Percentiles rank a stretch among this genome's conserved stretches.
Evolutionary conservation across 2,797 vertebrate species (phyloP).

Genomic region (Sphaeramia orbicularis): DNA sequence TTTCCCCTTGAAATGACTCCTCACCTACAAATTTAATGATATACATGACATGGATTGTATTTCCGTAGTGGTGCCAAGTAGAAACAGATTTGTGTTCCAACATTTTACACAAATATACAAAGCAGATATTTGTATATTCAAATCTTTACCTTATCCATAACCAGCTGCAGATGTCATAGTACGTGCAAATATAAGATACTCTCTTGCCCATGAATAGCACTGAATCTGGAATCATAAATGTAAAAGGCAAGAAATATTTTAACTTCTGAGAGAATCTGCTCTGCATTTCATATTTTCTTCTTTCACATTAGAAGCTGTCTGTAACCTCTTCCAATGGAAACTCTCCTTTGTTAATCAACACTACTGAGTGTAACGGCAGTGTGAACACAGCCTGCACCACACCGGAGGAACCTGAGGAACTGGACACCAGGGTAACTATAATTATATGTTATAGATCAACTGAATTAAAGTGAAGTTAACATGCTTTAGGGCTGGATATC

Average conservation of each 20-base stretch:
- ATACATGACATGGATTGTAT: no score
- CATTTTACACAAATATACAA: background rate
- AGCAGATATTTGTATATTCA: slow-evolving; percentile 11
- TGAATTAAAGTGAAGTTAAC: no score
- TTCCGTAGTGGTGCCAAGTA: no score
- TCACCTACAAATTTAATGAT: no score
- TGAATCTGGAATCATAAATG: background rate
- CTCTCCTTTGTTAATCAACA: slow-evolving; percentile 85
- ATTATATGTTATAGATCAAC: background rate
- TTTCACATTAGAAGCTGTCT: slow-evolving; percentile 81
- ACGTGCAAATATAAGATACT: background rate
- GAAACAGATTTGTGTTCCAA: no score
- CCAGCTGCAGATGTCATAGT: background rate
- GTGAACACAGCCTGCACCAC: slow-evolving; percentile 86
- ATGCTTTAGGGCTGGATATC: no score
- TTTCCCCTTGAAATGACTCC: no score
- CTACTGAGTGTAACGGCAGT: slow-evolving; percentile 90
- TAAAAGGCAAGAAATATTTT: background rate
- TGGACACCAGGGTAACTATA: slow-evolving; percentile 86
- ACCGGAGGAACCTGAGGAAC: slow-evolving; percentile 89
- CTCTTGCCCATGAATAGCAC: background rate
- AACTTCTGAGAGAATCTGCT: background rate
- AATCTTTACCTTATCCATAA: background rate
- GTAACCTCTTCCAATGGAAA: slow-evolving; percentile 87
- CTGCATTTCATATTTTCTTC: slow-evolving; percentile 8